Evolutionary conservation across 92 coral and sea anemone species (phyloP), one percentile per base, ranked within the genome.

Genomic region (Epizoanthus fatuus): DNA sequence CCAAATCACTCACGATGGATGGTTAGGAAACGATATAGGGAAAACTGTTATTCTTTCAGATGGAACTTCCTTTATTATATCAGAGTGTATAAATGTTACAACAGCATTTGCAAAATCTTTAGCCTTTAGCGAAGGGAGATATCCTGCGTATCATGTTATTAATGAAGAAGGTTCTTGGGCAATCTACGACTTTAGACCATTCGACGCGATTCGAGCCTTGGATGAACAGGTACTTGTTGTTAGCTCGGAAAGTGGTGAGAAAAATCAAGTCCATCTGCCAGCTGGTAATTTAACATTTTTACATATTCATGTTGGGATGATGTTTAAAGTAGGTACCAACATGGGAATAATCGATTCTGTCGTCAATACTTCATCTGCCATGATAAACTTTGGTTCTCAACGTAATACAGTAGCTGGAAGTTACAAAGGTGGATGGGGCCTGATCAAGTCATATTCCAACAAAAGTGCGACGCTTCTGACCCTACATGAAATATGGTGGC

Each of bases 21-120:
- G 98, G 98, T 81, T 76, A 60, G 91, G 92, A 6, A 91, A 81
- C 14, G 99, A 96, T 69, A 85, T 91, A 20, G 98, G 99, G 7
- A 88, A 84, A 75, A 96, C 96, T 20, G 83, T 96, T 72, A 79
- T 85, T 13, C 94, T 96, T 35, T 86, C 90, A 19, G 77, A 89
- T 64, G 98, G 94, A 16, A 64, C 89, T 49, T 92, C 90, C 77
- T 86, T 94, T 37, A 81, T 96, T 56, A 10, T 96, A 35, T 69
- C 70, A 55, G 73, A 90, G 44, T 87, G 86, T 68, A 8, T 54
- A 9, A 92, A 92, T 71, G 39, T 55, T 16, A 67, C 95, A 38
- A 83, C 77, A 10, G 92, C 90, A 8, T 81, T 75, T 64, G 98
- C 92, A 0, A 35, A 64, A 62, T 79, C 94, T 9, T 84, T 86